These are phyloP conservation scores for Equus przewalskii DNA, from an alignment of 2,113 vertebrate genomes.

Conservation along the genomic window DNA sequence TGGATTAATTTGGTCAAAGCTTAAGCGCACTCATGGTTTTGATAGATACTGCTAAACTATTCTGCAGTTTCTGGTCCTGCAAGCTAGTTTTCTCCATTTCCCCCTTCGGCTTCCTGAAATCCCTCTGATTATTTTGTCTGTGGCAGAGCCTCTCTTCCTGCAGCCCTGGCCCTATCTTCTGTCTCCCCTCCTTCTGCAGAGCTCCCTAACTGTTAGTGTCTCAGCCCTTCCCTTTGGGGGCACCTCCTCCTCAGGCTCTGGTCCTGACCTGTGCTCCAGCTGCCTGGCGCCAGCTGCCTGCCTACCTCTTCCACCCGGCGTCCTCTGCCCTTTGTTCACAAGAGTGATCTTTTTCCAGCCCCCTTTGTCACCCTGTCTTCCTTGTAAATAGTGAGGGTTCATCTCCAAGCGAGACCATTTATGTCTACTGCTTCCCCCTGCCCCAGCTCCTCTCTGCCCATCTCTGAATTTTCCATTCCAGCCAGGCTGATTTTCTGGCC, in stretches of 20 bases:
- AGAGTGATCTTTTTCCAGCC: neutral
- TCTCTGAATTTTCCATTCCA: neutral
- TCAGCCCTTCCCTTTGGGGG: neutral
- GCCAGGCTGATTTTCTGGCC: neutral
- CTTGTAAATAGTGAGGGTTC: neutral
- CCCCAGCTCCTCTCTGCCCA: neutral
- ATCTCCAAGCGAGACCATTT: neutral
- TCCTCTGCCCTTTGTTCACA: neutral
- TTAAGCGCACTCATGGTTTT: neutral
- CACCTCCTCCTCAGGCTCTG: too few species aligned
- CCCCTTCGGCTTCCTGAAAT: neutral
- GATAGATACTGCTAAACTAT: neutral
- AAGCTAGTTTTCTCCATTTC: neutral
- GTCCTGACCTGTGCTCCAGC: neutral
- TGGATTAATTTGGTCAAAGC: neutral
- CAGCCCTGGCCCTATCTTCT: neutral
- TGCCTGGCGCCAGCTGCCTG: neutral
- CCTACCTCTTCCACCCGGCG: neutral
- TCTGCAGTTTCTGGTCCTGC: neutral
- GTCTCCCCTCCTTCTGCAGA: neutral
- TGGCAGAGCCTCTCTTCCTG: neutral
- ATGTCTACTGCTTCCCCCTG: accelerated
- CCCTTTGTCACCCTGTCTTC: neutral
- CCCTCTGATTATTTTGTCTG: neutral
- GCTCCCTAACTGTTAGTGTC: neutral